phyloP scores from a whole-genome alignment of 2,113 vertebrate species.

The Bufo gargarizans region DNA sequence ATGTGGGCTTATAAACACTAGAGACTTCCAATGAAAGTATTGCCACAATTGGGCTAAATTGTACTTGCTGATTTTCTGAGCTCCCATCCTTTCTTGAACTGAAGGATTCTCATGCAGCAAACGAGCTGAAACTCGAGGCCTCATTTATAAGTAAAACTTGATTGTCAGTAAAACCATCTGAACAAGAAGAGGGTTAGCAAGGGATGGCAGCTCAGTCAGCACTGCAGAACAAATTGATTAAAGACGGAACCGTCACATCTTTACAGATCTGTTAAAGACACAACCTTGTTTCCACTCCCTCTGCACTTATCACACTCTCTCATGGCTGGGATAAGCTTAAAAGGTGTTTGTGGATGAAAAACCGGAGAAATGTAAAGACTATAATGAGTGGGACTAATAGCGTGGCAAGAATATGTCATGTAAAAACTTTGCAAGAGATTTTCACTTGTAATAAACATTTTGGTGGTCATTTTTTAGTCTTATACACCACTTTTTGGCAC shows the following conservation, averaged over 20 bases:
- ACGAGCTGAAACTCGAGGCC: slow-evolving; percentile 10
- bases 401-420: neutral
- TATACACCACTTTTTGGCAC: too few species aligned
- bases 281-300: neutral
- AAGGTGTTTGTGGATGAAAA: slow-evolving; percentile 3
- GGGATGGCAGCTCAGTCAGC: slow-evolving; percentile 4
- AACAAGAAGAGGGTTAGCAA: slow-evolving; percentile 9
- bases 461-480: too few species aligned
- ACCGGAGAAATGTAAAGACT: neutral
- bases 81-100: neutral
- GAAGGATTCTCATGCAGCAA: slow-evolving; percentile 4
- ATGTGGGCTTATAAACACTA: neutral
- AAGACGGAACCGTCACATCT: slow-evolving; percentile 24
- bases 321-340: neutral
- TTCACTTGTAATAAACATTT: neutral
- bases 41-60: neutral
- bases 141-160: slow-evolving; percentile 28
- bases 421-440: neutral
- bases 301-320: neutral
- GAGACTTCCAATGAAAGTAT: slow-evolving; percentile 1
- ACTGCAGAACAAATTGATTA: slow-evolving; percentile 31
- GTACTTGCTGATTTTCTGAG: slow-evolving; percentile 16
- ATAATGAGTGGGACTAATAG: neutral
- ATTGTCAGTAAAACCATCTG: slow-evolving; percentile 31
- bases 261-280: slow-evolving; percentile 18